Evolutionary conservation across 2,888 invertebrate genomes (phyloP).

Genomic region (Amblyjoppa fuscipennis): DNA sequence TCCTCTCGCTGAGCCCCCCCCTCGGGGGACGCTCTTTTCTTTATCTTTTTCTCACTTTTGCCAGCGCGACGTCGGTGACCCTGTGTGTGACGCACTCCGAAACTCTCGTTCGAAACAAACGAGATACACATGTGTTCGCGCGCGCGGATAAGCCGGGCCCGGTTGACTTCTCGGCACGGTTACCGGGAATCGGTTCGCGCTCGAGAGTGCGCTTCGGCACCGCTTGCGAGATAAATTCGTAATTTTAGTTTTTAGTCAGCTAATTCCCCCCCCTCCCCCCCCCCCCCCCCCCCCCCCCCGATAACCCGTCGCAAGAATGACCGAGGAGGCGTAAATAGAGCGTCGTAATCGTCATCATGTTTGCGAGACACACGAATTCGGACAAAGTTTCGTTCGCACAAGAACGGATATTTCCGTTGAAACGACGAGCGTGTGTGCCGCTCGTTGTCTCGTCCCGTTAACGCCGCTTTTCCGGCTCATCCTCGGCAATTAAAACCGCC

Average conservation of each 20-base stretch:
- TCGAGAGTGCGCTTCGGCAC: constrained; percentile 3
- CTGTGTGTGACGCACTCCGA: constrained; percentile 39
- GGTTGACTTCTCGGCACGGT: not conserved
- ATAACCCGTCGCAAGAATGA: constrained; percentile 23
- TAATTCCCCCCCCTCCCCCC: not conserved
- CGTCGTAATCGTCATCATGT: not conserved
- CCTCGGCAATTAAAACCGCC: not conserved
- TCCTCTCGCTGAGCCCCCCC: constrained; percentile 6
- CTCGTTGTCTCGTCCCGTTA: constrained; percentile 24
- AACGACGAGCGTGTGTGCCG: not conserved
- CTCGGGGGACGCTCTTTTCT: constrained; percentile 6
- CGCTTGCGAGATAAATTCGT: constrained; percentile 20
- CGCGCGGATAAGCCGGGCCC: constrained; percentile 4
- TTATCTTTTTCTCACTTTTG: constrained; percentile 39
- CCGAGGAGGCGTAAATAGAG: not conserved
- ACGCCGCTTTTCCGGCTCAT: not conserved
- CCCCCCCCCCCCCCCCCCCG: not conserved
- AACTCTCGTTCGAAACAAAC: constrained; percentile 53
- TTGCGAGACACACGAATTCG: not conserved
- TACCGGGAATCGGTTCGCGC: constrained; percentile 43
- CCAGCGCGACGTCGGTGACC: constrained; percentile 9
- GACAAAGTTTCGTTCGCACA: not conserved
- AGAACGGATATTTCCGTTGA: constrained; percentile 1
- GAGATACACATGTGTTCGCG: constrained; percentile 57
- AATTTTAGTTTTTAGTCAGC: constrained; percentile 30